Conservation (phyloP, 2,113 vertebrate genomes). For the Anguilla rostrata region DNA sequence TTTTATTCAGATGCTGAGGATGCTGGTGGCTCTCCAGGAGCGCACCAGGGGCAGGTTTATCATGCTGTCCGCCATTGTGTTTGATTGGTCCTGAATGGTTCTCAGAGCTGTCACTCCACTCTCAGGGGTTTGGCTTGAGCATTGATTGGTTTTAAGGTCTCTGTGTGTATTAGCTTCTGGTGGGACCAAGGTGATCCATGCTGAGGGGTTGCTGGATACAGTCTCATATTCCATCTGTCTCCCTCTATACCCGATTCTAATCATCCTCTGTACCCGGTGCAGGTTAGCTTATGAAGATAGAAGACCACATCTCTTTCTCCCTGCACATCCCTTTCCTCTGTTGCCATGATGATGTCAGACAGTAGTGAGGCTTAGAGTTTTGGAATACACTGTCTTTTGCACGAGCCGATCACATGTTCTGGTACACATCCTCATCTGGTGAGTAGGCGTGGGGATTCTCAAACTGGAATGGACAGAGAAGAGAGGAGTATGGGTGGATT, state of each 20-base stretch:
- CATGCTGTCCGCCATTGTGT: too few species aligned
- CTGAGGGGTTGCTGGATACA: too few species aligned
- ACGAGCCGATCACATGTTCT: conserved; percentile 52
- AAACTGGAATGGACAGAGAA: conserved; percentile 38
- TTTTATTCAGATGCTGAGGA: too few species aligned
- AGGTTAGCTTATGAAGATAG: background rate
- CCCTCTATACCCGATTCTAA: background rate
- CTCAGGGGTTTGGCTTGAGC: background rate
- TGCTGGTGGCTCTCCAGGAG: too few species aligned
- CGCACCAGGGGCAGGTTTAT: too few species aligned
- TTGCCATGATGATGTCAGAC: background rate
- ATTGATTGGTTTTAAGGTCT: background rate
- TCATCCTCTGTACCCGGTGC: background rate
- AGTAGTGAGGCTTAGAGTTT: too few species aligned
- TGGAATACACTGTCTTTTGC: too few species aligned
- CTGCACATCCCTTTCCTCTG: background rate
- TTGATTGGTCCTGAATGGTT: too few species aligned
- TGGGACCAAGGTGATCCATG: too few species aligned
- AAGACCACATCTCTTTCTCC: background rate
- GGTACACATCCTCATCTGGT: conserved; percentile 59
- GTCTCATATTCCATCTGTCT: background rate
- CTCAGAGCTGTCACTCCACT: background rate
- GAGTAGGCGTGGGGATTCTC: background rate
- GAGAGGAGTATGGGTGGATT: background rate
- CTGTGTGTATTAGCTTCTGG: too few species aligned